Conservation (phyloP, 2,888 invertebrate species). For the Pasiphila rectangulata region DNA sequence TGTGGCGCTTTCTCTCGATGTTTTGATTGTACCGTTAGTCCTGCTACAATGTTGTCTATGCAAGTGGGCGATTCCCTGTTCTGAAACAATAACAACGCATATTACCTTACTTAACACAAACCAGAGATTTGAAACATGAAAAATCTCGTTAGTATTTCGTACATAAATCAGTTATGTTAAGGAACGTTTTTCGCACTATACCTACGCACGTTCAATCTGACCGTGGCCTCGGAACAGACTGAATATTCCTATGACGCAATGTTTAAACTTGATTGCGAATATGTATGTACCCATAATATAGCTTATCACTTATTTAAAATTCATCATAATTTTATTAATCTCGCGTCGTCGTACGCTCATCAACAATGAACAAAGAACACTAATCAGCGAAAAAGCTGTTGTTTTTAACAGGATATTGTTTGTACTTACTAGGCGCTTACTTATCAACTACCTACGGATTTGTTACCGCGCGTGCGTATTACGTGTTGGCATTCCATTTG, state of each 20-base stretch:
- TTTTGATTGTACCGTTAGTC: conserved; percentile 69
- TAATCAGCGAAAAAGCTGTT: too few species aligned
- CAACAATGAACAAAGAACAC: too few species aligned
- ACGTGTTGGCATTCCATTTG: conserved; percentile 9
- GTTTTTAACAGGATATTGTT: conserved; percentile 23
- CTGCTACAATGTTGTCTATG: conserved; percentile 41
- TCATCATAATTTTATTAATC: too few species aligned
- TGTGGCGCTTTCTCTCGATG: conserved; percentile 73
- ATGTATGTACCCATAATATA: too few species aligned
- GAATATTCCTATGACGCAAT: conserved; percentile 42
- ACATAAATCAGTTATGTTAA: not conserved
- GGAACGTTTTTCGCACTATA: too few species aligned
- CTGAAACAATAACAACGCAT: conserved; percentile 1
- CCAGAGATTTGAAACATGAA: too few species aligned
- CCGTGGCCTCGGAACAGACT: conserved; percentile 43
- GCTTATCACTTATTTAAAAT: too few species aligned
- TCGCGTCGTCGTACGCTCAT: conserved; percentile 4
- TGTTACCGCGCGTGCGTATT: conserved; percentile 45
- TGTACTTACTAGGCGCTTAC: too few species aligned
- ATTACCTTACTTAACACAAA: too few species aligned
- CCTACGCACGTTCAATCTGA: conserved; percentile 45
- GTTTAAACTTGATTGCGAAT: not conserved
- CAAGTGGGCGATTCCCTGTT: not conserved
- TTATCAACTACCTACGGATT: conserved; percentile 38
- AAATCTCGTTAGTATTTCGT: too few species aligned